Evolutionary conservation across 1,140 invertebrate genomes (phyloP), one percentile per base, ranked within the genome.

Genomic region (Nymphalis io): DNA sequence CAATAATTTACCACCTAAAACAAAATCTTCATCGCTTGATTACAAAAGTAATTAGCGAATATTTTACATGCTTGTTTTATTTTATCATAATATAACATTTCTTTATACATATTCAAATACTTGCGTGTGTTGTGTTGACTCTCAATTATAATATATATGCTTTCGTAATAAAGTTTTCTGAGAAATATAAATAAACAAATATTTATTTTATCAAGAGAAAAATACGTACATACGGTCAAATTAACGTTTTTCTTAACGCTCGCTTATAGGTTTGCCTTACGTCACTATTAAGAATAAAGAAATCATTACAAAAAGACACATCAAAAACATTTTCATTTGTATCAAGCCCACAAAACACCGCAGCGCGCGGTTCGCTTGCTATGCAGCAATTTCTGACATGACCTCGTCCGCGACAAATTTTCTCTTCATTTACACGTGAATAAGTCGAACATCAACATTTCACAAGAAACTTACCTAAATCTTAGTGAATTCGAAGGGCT

Each of bases 321-420:
- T 68, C 57, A 57, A 39, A 51, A 53, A 39, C 60, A 60, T 62
- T 61, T 62, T 66, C 66, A 42, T 51, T 73, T 75, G 74, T 83
- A 85, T 81, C 82, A 83, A 83, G 83, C 80, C 81, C 79, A 82
- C 77, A 84, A 90, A 83, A 89, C 83, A 78, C 87, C 85, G 89
- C 87, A 91, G 82, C 88, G 81, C 71, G 83, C 81, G 88, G 84
- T 89, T 81, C 69, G 81, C 81, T 88, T 82, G 78, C 80, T 85
- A 89, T 90, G 87, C 87, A 88, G 84, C 80, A 85, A 87, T 87
- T 86, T 83, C 76, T 84, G 73, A 83, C 78, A 76, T 84, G 88
- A 82, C 88, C 88, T 90, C 88, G 85, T 63, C 61, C 77, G 73
- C 80, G 80, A 78, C 78, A 78, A 76, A 76, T 78, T 78, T 74